Evolutionary conservation across 2,888 invertebrate species (phyloP).

Genomic region (Molorchus minor): DNA sequence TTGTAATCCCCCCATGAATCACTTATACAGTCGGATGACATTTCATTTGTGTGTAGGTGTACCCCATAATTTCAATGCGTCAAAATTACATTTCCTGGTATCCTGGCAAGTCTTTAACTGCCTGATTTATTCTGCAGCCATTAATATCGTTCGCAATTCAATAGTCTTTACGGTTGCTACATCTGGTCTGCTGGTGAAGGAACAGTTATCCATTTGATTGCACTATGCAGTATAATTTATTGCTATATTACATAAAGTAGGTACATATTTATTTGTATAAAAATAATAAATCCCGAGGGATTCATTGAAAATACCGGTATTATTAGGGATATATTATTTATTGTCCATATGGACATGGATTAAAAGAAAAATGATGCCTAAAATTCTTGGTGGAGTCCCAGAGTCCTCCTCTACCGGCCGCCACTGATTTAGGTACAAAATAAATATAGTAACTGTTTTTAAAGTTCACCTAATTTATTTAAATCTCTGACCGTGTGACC

Average conservation of each 20-base stretch:
- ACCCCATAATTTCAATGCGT: neutral
- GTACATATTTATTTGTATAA: neutral
- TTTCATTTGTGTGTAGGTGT: neutral
- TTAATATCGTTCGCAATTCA: conserved; percentile 7
- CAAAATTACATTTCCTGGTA: neutral
- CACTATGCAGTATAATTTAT: neutral
- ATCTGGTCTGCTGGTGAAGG: neutral
- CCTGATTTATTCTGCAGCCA: conserved; percentile 9
- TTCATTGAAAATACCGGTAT: too few relatives aligned
- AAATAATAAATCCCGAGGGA: too few relatives aligned
- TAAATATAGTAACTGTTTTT: too few relatives aligned
- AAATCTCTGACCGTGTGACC: too few relatives aligned
- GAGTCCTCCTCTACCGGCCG: too few relatives aligned
- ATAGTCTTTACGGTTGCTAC: neutral
- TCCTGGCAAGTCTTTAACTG: neutral
- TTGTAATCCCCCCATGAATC: neutral
- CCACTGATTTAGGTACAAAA: too few relatives aligned
- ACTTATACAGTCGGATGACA: neutral
- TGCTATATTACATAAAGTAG: neutral
- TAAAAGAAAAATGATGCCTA: too few relatives aligned
- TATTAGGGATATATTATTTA: too few relatives aligned
- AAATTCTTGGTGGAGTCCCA: too few relatives aligned
- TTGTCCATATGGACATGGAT: too few relatives aligned
- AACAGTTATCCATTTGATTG: neutral
- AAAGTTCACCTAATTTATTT: too few relatives aligned